Evolutionary conservation across 2,888 invertebrate genomes (phyloP).

Genomic region (Melolontha melolontha): DNA sequence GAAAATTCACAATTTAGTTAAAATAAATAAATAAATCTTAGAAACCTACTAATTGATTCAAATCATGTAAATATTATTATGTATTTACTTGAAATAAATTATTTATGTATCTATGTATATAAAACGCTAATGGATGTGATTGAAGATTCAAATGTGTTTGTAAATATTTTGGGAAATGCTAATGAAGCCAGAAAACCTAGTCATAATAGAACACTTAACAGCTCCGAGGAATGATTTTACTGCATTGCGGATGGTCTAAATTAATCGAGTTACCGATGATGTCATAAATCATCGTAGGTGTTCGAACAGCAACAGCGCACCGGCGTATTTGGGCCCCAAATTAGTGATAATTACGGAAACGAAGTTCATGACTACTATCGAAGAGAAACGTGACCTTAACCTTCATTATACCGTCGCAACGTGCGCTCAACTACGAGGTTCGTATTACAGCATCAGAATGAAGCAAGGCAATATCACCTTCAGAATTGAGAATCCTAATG

Average conservation of each 20-base stretch:
- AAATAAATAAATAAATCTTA: no score
- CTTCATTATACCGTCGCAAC: slow-evolving; percentile 15
- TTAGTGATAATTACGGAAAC: slow-evolving; percentile 39
- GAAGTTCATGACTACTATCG: slow-evolving; percentile 24
- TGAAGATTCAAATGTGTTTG: no score
- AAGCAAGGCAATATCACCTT: no score
- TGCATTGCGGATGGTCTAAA: slow-evolving; percentile 7
- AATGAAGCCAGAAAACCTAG: background rate
- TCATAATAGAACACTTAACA: background rate
- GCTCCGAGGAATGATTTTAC: background rate
- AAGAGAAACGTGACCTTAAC: slow-evolving; percentile 27
- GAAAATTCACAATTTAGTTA: no score
- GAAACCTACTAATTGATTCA: no score
- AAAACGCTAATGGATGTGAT: no score
- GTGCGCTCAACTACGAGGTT: background rate
- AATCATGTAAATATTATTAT: no score
- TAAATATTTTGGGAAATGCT: background rate
- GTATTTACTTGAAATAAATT: no score
- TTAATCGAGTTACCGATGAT: slow-evolving; percentile 42
- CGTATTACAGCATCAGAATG: no score
- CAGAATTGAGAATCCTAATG: no score
- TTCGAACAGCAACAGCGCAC: slow-evolving; percentile 38
- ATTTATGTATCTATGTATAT: no score
- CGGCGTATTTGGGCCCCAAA: slow-evolving; percentile 42
- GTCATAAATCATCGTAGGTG: slow-evolving; percentile 45